A percentile compares a stretch with the other conserved stretches of the same genome.
Conservation (phyloP, 2,113 vertebrate species). For the Apus apus region DNA sequence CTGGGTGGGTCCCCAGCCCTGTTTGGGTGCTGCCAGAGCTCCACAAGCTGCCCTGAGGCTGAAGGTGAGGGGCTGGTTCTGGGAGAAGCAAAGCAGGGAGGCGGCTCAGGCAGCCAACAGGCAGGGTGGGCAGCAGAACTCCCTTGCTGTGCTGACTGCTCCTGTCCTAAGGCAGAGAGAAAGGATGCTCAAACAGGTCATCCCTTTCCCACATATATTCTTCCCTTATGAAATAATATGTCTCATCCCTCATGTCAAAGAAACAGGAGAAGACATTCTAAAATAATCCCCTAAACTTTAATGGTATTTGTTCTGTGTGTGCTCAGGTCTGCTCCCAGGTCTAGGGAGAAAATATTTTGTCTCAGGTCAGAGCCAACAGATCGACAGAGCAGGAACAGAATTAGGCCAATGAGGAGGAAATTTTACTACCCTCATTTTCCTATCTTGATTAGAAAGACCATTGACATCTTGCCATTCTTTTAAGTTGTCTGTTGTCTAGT, state of each 20-base stretch:
- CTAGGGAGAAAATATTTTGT: not conserved
- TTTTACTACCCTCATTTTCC: not conserved
- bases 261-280: not conserved
- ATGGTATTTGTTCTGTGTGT: not conserved
- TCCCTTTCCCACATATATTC: not conserved
- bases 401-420: not conserved
- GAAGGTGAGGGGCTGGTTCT: not conserved
- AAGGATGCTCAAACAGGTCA: not conserved
- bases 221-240: not conserved
- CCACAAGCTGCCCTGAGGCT: fast-evolving
- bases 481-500: not conserved
- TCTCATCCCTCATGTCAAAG: not conserved
- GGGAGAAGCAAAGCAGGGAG: not conserved
- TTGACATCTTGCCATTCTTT: not conserved
- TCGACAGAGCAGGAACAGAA: not conserved
- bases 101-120: fast-evolving
- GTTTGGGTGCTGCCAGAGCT: not conserved
- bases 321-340: not conserved
- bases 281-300: not conserved
- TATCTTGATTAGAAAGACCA: not conserved
- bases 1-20: not conserved
- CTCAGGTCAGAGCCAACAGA: not conserved
- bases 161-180: not conserved
- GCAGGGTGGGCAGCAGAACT: not conserved
- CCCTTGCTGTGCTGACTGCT: not conserved